Percentiles rank a stretch among this genome's conserved stretches.
Conservation (phyloP, 2,113 vertebrate genomes). For the Lampris incognitus region DNA sequence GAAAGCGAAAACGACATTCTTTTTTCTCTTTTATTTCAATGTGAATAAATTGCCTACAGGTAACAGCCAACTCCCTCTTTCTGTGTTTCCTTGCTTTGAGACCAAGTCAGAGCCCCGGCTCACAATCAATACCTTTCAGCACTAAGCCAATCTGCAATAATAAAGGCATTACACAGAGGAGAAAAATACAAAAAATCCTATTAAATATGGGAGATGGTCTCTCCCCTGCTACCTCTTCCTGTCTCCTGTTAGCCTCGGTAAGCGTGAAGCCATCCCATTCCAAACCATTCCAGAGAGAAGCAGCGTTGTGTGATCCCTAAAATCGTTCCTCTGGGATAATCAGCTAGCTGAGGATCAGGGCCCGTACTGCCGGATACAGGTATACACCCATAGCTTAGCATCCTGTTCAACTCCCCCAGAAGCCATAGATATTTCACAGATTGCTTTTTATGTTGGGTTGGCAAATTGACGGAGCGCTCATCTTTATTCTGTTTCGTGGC, state of each 20-base stretch:
- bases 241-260: conserved; percentile 72
- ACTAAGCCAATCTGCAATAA: conserved; percentile 83
- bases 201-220: conserved; percentile 78
- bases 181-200: conserved; percentile 77
- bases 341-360: conserved; percentile 57
- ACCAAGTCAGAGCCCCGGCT: conserved; percentile 61
- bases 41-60: conserved; percentile 63
- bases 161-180: conserved; percentile 81
- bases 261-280: conserved; percentile 43
- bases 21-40: conserved; percentile 12
- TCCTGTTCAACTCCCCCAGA: conserved; percentile 65
- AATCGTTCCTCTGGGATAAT: conserved; percentile 61
- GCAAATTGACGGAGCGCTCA: conserved; percentile 77
- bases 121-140: conserved; percentile 82
- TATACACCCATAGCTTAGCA: conserved; percentile 72
- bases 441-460: conserved; percentile 80
- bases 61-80: conserved; percentile 55
- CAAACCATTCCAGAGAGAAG: conserved; percentile 20
- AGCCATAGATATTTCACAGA: conserved; percentile 80
- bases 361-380: conserved; percentile 50
- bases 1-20: background rate
- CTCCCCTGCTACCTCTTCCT: conserved; percentile 61
- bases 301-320: conserved; percentile 60
- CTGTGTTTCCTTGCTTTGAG: conserved; percentile 47
- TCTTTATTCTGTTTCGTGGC: conserved; percentile 84